Conservation (phyloP, 2,113 vertebrate genomes). For the Hystrix cristata region DNA sequence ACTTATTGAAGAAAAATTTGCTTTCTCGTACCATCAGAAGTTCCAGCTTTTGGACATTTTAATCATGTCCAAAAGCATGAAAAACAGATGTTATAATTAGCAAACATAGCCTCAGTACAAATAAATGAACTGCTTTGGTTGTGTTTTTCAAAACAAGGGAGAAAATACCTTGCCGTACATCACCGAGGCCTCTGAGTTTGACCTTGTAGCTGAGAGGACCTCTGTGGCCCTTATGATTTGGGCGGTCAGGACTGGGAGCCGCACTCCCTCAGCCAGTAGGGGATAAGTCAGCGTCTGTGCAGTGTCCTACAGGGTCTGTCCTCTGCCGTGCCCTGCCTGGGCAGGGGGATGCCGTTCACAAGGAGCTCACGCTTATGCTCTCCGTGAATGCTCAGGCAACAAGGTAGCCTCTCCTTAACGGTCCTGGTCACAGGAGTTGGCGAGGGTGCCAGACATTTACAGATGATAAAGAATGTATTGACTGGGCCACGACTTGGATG, state of each 20-base stretch:
- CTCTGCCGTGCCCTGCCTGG: neutral
- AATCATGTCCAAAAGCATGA: neutral
- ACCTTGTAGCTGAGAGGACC: neutral
- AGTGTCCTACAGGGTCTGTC: no score
- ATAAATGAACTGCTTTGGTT: neutral
- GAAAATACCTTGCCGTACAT: neutral
- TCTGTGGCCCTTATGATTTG: neutral
- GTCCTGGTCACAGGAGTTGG: neutral
- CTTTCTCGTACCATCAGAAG: neutral
- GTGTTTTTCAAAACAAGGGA: neutral
- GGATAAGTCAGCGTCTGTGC: accelerated
- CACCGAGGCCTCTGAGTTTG: neutral
- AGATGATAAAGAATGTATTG: neutral
- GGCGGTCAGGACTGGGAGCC: accelerated
- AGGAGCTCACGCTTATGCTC: neutral
- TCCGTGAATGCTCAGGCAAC: no score
- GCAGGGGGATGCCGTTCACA: neutral
- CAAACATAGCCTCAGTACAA: neutral
- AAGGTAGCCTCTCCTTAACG: neutral
- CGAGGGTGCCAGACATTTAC: neutral
- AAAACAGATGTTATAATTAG: neutral
- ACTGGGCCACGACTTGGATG: neutral
- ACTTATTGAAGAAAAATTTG: slow-evolving; percentile 12
- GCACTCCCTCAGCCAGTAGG: accelerated
- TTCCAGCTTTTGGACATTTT: neutral